Evolutionary conservation across 1,140 invertebrate genomes (phyloP), one percentile per base, ranked within the genome.

Genomic region (Maniola jurtina): DNA sequence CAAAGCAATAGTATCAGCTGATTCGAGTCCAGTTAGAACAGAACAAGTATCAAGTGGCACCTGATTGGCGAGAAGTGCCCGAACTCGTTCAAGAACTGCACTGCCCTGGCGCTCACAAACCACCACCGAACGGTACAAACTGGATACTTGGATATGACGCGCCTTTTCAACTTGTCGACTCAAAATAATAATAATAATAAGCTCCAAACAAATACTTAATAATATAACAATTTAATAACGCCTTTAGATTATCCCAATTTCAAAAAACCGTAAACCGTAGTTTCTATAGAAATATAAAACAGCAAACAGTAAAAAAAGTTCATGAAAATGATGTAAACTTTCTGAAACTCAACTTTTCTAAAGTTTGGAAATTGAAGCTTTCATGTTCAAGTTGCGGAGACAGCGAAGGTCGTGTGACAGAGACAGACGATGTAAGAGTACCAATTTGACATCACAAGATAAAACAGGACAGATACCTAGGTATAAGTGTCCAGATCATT

Each of bases 11-110:
- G 71, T 68, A 86, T 81, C 88, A 88, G 88, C 86, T 90, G 86
- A 84, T 86, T 72, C 73, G 71, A 84, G 79, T 88, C 85, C 86
- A 88, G 88, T 88, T 88, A 90, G 86, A 90, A 82, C 77, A 84
- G 84, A 90, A 88, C 88, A 74, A 79, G 88, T 89, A 86, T 86
- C 77, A 79, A 86, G 85, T 84, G 83, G 81, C 88, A 90, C 84
- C 84, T 88, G 84, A 87, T 80, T 78, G 81, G 69, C 81, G 81
- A 82, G 83, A 84, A 86, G 83, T 81, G 86, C 72, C 81, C 80
- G 81, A 89, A 90, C 88, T 88, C 72, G 88, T 90, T 89, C 83
- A 84, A 81, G 80, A 84, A 79, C 80, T 71, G 80, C 83, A 76
- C 80, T 79, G 79, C 72, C 63, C 75, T 77, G 73, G 68, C 75